These are phyloP conservation scores for Procavia capensis DNA, from an alignment of 2,113 vertebrate genomes.

Conservation along the genomic window DNA sequence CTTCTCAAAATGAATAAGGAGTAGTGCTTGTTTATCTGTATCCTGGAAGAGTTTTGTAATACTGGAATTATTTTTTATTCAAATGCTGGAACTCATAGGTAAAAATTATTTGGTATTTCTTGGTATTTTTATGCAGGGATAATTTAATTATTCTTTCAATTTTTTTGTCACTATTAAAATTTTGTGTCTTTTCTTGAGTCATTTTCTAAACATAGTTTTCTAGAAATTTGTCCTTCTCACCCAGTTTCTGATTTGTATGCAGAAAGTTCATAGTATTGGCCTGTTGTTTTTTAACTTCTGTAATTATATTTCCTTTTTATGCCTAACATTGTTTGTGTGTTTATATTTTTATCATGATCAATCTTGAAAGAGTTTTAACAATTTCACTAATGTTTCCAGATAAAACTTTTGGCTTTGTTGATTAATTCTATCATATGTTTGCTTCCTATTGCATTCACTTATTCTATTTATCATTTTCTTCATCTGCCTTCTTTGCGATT, in stretches of 20 bases:
- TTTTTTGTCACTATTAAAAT: background rate
- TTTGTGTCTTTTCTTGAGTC: background rate
- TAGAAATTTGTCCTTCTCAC: background rate
- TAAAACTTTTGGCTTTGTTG: background rate
- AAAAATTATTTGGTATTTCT: background rate
- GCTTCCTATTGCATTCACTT: background rate
- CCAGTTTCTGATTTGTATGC: background rate
- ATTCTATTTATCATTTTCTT: background rate
- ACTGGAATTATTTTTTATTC: background rate
- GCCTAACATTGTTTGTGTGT: background rate
- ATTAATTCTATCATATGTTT: background rate
- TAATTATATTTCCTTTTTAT: background rate
- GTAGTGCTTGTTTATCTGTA: background rate
- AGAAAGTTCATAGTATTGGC: background rate
- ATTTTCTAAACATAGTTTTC: background rate
- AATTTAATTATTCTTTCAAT: background rate
- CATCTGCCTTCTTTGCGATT: background rate
- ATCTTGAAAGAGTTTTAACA: background rate
- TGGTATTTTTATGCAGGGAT: background rate
- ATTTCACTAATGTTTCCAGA: background rate
- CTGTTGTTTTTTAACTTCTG: background rate
- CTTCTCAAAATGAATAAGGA: background rate
- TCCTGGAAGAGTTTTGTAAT: background rate
- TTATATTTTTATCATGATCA: background rate
- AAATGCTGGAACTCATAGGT: background rate